Conservation (phyloP, 2,797 vertebrate genomes). For the Neosalanx taihuensis region DNA sequence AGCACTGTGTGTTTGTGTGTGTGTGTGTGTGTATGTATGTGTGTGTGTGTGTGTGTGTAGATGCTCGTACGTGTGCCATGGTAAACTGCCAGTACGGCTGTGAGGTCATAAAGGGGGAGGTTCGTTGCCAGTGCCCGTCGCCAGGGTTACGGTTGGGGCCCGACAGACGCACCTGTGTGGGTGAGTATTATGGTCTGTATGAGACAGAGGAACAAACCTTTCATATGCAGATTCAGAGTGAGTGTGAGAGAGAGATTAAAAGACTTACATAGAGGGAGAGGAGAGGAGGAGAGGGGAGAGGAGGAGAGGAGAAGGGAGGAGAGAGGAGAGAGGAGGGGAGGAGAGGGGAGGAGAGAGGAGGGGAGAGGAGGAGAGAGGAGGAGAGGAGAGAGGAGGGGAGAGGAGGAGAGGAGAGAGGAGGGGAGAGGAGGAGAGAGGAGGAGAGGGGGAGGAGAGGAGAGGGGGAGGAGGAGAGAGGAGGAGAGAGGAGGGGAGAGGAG, state of each 20-base stretch:
- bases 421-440: background rate
- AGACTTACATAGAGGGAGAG: background rate
- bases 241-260: background rate
- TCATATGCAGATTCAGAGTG: background rate
- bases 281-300: background rate
- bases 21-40: conserved; percentile 3
- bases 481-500: background rate
- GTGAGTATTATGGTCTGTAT: conserved; percentile 63
- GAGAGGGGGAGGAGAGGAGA: background rate
- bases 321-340: background rate
- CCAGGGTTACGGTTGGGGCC: conserved; percentile 85
- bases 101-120: conserved; percentile 82
- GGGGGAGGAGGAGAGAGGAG: background rate
- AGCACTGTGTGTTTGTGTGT: background rate
- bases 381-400: background rate
- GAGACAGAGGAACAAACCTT: background rate
- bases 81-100: conserved; percentile 95
- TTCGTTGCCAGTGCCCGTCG: conserved; percentile 88
- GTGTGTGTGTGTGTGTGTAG: conserved; percentile 52
- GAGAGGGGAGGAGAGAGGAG: background rate
- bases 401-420: background rate
- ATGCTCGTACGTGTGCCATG: conserved; percentile 80
- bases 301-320: background rate
- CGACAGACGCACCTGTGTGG: conserved; percentile 85
- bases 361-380: background rate